Evolutionary conservation across 2,113 vertebrate species (phyloP), one percentile per base, ranked within the genome.

Genomic region (Pseudolaguvia tuberculata): DNA sequence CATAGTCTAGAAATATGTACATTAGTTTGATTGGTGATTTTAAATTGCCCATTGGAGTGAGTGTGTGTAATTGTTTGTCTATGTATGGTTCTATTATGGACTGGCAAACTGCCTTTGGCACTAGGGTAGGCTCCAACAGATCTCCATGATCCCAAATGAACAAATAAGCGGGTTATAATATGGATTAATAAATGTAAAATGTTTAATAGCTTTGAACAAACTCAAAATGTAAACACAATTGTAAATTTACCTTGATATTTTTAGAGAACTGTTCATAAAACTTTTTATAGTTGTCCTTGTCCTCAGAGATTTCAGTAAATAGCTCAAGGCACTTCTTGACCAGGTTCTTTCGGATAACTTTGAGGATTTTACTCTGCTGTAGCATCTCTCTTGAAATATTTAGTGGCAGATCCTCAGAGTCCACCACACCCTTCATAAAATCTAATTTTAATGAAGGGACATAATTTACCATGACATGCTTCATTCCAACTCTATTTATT

Each of bases 381-480:
- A 99, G 84, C 93, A 94, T 98, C 87, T 99, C 96, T 87, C 96
- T 92, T 70, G 96, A 98, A 86, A 98, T 99, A 39, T 98, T 99
- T 61, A 99, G 88, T 39, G 97, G 97, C 0, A 99, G 88, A 76
- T 99, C 97, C 80, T 99, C 96, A 4, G 96, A 99, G 82, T 99
- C 96, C 58, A 99, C 96, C 39, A 99, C 96, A 11, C 96, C 96
- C 78, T 93, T 92, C 71, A 98, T 94, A 84, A 98, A 99, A 79
- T 98, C 96, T 92, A 75, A 15, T 62, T 2, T 25, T 7, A 53
- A 17, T 55, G 35, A 55, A 63, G n/a, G 35, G n/a, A 71, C 13
- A 5, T 58, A 7, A 17, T 67, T 29, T 57, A 53, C 45, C 42
- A 31, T 14, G 0, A 7, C n/a, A 29, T 74, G 50, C 25, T 63